Percentiles rank a stretch among this genome's conserved stretches.
These are phyloP conservation scores for Branchinecta sandiegonensis DNA, from an alignment of 2,888 invertebrate genomes.

Conservation along the genomic window DNA sequence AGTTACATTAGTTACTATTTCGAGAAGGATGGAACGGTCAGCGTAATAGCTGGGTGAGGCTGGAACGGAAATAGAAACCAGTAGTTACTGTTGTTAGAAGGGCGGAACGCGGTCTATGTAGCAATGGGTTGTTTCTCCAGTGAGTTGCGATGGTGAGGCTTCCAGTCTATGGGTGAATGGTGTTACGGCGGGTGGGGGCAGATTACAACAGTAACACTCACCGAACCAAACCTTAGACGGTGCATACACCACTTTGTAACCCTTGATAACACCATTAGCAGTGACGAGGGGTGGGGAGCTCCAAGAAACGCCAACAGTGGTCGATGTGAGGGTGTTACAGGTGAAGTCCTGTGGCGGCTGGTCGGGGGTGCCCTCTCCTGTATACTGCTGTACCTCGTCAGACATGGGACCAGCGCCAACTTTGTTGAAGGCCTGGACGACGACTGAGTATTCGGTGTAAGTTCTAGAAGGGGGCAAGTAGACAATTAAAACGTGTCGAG, in stretches of 20 bases:
- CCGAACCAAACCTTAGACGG: conserved; percentile 85
- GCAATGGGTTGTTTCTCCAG: too few relatives aligned
- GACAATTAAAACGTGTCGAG: too few relatives aligned
- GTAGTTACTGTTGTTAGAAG: too few relatives aligned
- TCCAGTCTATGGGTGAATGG: not conserved
- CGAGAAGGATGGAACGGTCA: too few relatives aligned
- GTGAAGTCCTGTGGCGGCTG: conserved; percentile 74
- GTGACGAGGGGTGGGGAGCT: conserved; percentile 78
- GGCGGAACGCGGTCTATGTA: too few relatives aligned
- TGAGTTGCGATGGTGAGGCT: too few relatives aligned
- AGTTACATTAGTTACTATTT: too few relatives aligned
- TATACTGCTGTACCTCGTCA: conserved; percentile 74
- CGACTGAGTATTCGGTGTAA: conserved; percentile 89
- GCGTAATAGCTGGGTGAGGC: too few relatives aligned
- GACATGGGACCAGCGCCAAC: conserved; percentile 84
- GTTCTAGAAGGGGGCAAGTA: conserved; percentile 42
- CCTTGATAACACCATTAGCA: conserved; percentile 87
- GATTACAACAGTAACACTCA: conserved; percentile 39
- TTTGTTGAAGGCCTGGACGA: conserved; percentile 87
- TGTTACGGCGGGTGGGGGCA: not conserved
- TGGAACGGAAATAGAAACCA: too few relatives aligned
- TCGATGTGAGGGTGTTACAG: conserved; percentile 82
- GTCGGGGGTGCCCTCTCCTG: conserved; percentile 84
- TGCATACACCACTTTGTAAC: conserved; percentile 85
- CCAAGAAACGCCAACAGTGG: conserved; percentile 88